These are phyloP conservation scores for Chironomus tentans DNA, from an alignment of 2,888 invertebrate species.

Conservation along the genomic window DNA sequence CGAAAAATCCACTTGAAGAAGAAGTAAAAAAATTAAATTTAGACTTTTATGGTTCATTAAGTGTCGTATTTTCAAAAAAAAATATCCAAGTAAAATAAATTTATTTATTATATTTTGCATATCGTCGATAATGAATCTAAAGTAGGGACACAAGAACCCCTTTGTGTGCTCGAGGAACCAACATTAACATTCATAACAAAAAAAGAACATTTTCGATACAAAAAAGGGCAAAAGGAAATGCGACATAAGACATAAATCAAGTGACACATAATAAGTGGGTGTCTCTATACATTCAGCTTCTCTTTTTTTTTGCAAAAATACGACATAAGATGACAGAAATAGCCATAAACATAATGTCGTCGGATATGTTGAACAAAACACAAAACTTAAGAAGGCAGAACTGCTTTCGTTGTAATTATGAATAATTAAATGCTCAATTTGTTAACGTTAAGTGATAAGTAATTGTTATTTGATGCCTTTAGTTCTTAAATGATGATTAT, in stretches of 20 bases:
- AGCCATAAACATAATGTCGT: not conserved
- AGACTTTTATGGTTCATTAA: slow-evolving; percentile 2
- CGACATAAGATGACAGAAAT: not conserved
- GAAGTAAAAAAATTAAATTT: not conserved
- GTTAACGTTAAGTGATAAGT: not conserved
- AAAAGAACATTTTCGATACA: too few species aligned
- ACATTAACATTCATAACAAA: not conserved
- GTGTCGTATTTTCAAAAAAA: not conserved
- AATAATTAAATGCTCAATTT: not conserved
- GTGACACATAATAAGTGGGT: not conserved
- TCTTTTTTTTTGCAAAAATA: not conserved
- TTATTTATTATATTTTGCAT: too few species aligned
- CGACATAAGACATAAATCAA: not conserved
- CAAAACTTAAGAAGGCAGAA: not conserved
- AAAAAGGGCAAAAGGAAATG: not conserved
- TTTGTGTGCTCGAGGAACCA: not conserved
- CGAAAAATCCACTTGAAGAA: too few species aligned
- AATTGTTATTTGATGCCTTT: not conserved
- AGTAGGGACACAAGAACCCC: not conserved
- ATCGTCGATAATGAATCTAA: not conserved
- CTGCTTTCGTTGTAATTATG: not conserved
- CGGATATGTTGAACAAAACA: not conserved
- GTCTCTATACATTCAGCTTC: not conserved
- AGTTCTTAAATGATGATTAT: too few species aligned
- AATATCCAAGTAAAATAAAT: too few species aligned